Evolutionary conservation across 2,888 invertebrate genomes (phyloP), one percentile per base, ranked within the genome.

Genomic region (Malacosoma neustria): DNA sequence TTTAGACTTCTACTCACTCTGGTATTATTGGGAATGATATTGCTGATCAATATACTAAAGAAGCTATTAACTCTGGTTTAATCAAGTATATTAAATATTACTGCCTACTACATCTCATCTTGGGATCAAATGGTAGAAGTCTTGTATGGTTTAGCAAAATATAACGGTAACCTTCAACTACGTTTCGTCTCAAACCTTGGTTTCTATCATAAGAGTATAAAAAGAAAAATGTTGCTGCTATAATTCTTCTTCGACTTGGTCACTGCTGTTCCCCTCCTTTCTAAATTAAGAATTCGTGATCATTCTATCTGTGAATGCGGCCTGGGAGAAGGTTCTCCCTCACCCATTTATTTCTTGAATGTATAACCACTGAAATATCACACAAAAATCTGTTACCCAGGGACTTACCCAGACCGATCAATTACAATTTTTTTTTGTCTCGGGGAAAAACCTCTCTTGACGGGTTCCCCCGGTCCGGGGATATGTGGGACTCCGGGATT

Each of bases 231-330:
- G 42, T 34, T 3, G 41, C 40, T 9, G 29, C 13, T 2, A 37
- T 45, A 9, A 36, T 36, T 22, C 34, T 40, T 1, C 35, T 47
- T 1, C 39, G 47, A 3, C 32, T 45, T n/a, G 43, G 40, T 7
- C 44, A 45, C 31, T 14, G n/a, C 2, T 43, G 44, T 34, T 29
- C 46, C 5, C 42, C 46, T 11, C 38, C 42, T 4, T 38, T 38
- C 14, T 22, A 41, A 1, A 12, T 15, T 14, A 45, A 41, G 29
- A 30, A n/a, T n/a, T n/a, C n/a, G n/a, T n/a, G n/a, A n/a, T n/a
- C n/a, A n/a, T n/a, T n/a, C n/a, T n/a, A n/a, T n/a, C n/a, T n/a
- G n/a, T n/a, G n/a, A n/a, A n/a, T n/a, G n/a, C n/a, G n/a, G n/a
- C n/a, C n/a, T n/a, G n/a, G n/a, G n/a, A n/a, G n/a, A n/a, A n/a